phyloP scores from a whole-genome alignment of 1,140 invertebrate genomes.

The Monomorium pharaonis region DNA sequence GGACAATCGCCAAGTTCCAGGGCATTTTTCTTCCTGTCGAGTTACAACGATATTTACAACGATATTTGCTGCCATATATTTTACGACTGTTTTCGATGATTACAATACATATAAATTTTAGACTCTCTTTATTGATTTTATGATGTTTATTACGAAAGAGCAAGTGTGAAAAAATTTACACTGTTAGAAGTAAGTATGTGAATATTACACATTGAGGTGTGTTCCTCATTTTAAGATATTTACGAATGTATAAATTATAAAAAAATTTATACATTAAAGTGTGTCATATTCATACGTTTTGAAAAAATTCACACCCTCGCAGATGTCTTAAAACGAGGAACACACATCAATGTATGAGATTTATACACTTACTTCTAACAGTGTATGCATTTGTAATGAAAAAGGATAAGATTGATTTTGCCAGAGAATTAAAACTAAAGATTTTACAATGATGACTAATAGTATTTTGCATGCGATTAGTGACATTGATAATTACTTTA shows the following conservation, averaged over 20 bases:
- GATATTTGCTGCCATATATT: not conserved
- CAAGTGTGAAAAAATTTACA: not conserved
- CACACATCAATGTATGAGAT: no score
- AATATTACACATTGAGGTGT: no score
- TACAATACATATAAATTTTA: conserved; percentile 1
- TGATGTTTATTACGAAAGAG: not conserved
- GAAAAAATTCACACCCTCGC: no score
- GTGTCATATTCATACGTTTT: no score
- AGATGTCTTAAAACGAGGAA: no score
- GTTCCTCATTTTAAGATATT: no score
- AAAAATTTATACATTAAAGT: no score
- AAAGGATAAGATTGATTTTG: not conserved
- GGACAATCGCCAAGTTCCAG: conserved; percentile 24
- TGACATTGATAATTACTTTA: not conserved
- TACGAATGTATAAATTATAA: no score
- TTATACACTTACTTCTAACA: no score
- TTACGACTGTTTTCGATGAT: not conserved
- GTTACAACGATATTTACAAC: not conserved
- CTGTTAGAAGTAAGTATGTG: no score
- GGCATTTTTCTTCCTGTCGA: not conserved
- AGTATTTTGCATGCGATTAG: not conserved
- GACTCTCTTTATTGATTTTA: not conserved
- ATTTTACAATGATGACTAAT: not conserved
- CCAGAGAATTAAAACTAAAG: not conserved
- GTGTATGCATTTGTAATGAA: no score